Evolutionary conservation across 1,140 invertebrate genomes (phyloP), one percentile per base, ranked within the genome.

Genomic region (Scaptodrosophila lebanonensis): DNA sequence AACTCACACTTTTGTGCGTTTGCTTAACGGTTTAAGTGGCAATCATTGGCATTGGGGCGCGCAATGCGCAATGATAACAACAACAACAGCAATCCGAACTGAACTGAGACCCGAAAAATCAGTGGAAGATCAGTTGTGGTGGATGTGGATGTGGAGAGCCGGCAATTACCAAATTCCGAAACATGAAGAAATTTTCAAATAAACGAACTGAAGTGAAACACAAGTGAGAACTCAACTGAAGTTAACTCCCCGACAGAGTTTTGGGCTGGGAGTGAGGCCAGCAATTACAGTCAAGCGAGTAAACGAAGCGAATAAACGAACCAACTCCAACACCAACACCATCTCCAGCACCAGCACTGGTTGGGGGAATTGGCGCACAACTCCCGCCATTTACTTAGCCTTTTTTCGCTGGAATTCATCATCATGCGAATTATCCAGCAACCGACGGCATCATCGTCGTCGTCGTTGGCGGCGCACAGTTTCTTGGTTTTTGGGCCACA

Each of bases 111-210:
- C 6, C 35, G 36, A 11, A 39, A 35, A 65, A 33, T 38, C 17
- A 35, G 42, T 11, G 15, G 12, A 16, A 45, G 8, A 47, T 33
- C 32, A 33, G 32, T n/a, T 4, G n/a, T n/a, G n/a, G n/a, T n/a
- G n/a, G n/a, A n/a, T n/a, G n/a, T n/a, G 6, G 6, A 33, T 8
- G 27, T 12, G 25, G 29, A 51, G 63, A 68, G 73, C 68, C 69
- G 66, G 75, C 75, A 82, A 82, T 82, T 82, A 82, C 75, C 53
- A 70, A 82, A 82, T 82, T 82, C 75, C 75, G 53, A 82, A 82
- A 82, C 83, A 82, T 82, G 76, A 82, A 82, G 75, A 82, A 82
- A 82, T 82, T 82, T 82, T 82, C 75, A 82, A 82, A 82, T 82
- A 82, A 82, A 82, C 69, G 66, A 82, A 82, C 61, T 58, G 57